A percentile compares a stretch with the other conserved stretches of the same genome.
These are phyloP conservation scores for Oreochromis niloticus DNA, from an alignment of 2,113 vertebrate species.

Conservation along the genomic window DNA sequence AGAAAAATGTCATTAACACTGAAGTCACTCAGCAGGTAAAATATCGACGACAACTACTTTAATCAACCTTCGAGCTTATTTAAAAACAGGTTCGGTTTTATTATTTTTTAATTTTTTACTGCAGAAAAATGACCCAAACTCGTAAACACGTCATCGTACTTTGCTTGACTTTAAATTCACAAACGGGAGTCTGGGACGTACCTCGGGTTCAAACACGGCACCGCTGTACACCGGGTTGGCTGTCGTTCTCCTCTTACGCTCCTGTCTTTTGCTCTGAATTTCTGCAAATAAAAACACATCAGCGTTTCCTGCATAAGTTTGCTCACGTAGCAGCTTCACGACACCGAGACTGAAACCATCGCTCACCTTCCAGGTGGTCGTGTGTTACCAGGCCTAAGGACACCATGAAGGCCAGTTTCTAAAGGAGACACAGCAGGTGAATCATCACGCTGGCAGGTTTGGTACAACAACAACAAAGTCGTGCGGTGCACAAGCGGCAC, in stretches of 20 bases:
- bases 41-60: neutral
- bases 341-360: neutral
- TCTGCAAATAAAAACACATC: constrained; percentile 69
- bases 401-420: constrained; percentile 99
- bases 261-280: constrained; percentile 97
- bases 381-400: constrained; percentile 94
- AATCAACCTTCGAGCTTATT: neutral
- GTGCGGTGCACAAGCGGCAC: neutral
- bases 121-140: neutral
- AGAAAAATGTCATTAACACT: accelerated
- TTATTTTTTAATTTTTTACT: accelerated
- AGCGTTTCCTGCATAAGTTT: neutral
- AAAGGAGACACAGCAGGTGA: neutral
- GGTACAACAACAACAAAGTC: neutral
- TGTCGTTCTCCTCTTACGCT: constrained; percentile 95
- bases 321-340: neutral
- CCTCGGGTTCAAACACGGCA: constrained; percentile 97
- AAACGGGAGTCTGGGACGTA: constrained; percentile 29
- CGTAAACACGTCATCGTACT: neutral
- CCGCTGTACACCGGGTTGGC: constrained; percentile 98
- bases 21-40: neutral
- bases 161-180: neutral
- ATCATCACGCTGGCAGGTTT: neutral
- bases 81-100: neutral
- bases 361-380: constrained; percentile 93